Evolutionary conservation across 92 coral and sea anemone species (phyloP).

Genomic region (Muricea muricata): DNA sequence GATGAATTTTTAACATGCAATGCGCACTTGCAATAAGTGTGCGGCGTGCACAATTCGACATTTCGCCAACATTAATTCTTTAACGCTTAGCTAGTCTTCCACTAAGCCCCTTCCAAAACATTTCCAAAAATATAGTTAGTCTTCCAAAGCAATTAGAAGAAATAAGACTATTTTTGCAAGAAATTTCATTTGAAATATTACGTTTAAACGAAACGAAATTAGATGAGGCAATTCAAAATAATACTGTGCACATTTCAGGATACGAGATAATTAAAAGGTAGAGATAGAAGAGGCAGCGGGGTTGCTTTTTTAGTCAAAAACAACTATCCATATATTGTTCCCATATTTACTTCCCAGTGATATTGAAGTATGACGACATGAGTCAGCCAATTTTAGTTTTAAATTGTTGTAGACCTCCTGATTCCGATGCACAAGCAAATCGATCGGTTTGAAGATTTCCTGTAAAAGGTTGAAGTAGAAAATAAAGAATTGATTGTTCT

Average conservation of each 20-base stretch:
- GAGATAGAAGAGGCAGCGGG: neutral
- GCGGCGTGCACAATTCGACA: no score
- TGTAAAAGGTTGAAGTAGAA: neutral
- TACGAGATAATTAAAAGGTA: constrained; percentile 15
- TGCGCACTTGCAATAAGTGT: no score
- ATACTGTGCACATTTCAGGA: constrained; percentile 11
- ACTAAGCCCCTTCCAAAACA: no score
- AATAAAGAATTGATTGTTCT: constrained; percentile 10
- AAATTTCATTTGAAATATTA: constrained; percentile 2
- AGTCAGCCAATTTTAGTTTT: neutral
- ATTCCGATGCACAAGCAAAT: neutral
- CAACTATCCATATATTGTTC: neutral
- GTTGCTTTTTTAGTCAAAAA: neutral
- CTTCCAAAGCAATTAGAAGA: neutral
- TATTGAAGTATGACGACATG: neutral
- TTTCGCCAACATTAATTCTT: no score
- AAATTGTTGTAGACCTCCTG: neutral
- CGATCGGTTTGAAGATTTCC: neutral
- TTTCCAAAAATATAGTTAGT: neutral
- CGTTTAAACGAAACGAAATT: constrained; percentile 10
- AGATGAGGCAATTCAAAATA: neutral
- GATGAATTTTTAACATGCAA: no score
- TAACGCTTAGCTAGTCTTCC: no score
- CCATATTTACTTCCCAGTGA: neutral
- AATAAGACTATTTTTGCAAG: neutral